These are phyloP conservation scores for Pristis pectinata DNA, from an alignment of 2,797 vertebrate genomes.

Conservation along the genomic window DNA sequence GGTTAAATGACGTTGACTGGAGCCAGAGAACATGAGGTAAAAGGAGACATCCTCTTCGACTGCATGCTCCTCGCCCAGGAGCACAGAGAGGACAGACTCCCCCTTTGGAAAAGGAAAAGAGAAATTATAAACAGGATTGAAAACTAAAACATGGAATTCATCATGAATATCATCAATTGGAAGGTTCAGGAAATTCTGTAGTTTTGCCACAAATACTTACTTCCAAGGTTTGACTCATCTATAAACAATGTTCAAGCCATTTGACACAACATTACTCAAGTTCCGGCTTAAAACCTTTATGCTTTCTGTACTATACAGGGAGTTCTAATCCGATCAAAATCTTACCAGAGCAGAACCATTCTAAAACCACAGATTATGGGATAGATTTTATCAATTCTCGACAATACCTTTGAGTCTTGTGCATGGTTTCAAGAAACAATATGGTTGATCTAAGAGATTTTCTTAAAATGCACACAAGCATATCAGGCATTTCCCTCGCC, in stretches of 20 bases:
- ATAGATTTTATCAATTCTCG: background rate
- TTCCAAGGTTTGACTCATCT: background rate
- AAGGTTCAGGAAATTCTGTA: too few relatives aligned
- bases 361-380: background rate
- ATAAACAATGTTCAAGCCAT: too few relatives aligned
- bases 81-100: conserved; percentile 78
- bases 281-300: background rate
- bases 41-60: conserved; percentile 72
- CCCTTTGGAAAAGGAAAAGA: conserved; percentile 61
- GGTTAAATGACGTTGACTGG: conserved; percentile 78
- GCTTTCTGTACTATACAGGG: background rate
- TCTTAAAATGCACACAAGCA: background rate
- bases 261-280: background rate
- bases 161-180: background rate
- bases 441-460: background rate
- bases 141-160: background rate
- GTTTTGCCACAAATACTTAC: background rate
- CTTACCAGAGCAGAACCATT: background rate
- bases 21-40: conserved; percentile 85
- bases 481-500: background rate
- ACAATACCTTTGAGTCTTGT: background rate
- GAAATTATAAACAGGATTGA: background rate
- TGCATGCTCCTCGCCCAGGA: conserved; percentile 74
- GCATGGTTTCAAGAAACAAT: background rate
- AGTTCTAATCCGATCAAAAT: background rate